Evolutionary conservation across 2,888 invertebrate species (phyloP).

Genomic region (Nasonia oneida): DNA sequence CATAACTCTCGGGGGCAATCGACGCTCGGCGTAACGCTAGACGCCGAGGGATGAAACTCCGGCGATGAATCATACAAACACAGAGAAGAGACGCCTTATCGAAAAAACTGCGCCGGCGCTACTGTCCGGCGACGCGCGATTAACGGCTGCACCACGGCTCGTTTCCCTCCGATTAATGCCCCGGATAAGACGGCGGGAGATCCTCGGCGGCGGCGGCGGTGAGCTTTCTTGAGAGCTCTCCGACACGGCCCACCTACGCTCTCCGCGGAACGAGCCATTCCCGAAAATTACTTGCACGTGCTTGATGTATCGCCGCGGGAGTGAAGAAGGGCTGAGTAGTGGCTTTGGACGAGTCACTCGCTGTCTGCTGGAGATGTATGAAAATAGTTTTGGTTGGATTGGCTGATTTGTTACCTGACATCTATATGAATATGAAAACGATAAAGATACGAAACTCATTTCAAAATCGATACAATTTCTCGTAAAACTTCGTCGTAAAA

Average conservation of each 20-base stretch:
- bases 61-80: constrained; percentile 47
- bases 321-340: not conserved
- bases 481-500: not conserved
- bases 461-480: not conserved
- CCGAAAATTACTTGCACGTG: constrained; percentile 46
- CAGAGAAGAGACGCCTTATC: constrained; percentile 35
- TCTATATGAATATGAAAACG: too few species aligned
- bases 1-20: constrained; percentile 8
- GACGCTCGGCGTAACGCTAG: not conserved
- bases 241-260: constrained; percentile 26
- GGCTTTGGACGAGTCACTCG: too few species aligned
- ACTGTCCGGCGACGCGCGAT: constrained; percentile 52
- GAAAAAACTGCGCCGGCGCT: constrained; percentile 29
- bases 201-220: not conserved
- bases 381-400: too few species aligned
- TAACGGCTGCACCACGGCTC: constrained; percentile 56
- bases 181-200: constrained; percentile 54
- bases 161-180: constrained; percentile 59
- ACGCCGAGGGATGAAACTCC: not conserved
- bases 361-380: too few species aligned
- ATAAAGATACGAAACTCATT: not conserved
- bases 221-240: not conserved
- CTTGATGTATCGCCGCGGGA: constrained; percentile 6
- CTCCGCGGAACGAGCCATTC: constrained; percentile 1
- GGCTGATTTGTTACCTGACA: too few species aligned